Conservation (phyloP, 2,888 invertebrate species). For the Podotricha telesiphe region DNA sequence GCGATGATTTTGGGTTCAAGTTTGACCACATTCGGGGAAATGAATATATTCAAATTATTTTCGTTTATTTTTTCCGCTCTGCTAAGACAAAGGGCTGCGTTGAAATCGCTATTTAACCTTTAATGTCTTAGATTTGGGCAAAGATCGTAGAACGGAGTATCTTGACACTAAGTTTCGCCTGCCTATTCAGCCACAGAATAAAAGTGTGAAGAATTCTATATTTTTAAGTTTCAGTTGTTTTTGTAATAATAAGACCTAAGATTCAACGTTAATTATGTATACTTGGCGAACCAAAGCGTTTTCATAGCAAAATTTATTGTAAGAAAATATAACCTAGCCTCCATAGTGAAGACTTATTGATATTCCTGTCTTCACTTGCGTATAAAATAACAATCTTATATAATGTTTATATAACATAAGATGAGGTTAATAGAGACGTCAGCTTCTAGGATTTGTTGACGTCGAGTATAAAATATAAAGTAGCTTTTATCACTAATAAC, state of each 20-base stretch:
- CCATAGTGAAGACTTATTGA: slow-evolving; percentile 4
- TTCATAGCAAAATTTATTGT: slow-evolving; percentile 1
- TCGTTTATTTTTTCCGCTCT: no score
- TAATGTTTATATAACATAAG: slow-evolving; percentile 9
- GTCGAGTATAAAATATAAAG: not conserved
- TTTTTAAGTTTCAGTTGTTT: not conserved
- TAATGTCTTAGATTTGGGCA: no score
- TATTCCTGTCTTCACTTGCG: not conserved
- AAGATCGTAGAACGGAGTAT: no score
- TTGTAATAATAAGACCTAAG: not conserved
- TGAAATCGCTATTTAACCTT: no score
- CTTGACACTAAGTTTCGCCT: no score
- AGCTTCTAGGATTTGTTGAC: not conserved
- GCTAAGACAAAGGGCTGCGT: no score
- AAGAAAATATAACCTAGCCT: slow-evolving; percentile 13
- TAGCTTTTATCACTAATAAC: not conserved
- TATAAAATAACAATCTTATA: slow-evolving; percentile 2
- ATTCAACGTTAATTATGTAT: slow-evolving; percentile 4
- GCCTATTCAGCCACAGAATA: no score
- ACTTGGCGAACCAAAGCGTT: not conserved
- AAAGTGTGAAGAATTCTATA: no score
- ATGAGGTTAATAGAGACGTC: not conserved
- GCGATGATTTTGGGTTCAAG: no score
- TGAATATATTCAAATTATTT: no score
- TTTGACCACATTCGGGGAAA: no score